Conservation (phyloP, 2,888 invertebrate genomes). For the Meandrusa payeni region DNA sequence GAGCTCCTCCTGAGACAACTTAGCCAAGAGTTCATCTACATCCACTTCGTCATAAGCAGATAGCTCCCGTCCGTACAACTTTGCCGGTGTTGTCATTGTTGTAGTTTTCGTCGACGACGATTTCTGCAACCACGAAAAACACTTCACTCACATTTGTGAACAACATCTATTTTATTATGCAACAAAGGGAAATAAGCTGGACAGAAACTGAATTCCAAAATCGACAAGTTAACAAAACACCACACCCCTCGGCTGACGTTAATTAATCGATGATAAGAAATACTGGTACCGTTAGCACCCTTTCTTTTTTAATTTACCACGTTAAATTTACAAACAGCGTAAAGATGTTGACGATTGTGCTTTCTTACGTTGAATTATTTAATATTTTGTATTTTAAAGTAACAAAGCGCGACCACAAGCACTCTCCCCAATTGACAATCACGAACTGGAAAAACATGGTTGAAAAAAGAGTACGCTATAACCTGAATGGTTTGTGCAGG, state of each 20-base stretch:
- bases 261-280: conserved; percentile 28
- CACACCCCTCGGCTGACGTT: conserved; percentile 32
- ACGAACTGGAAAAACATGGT: conserved; percentile 49
- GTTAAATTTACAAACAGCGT: conserved; percentile 12
- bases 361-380: conserved; percentile 18
- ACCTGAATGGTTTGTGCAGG: conserved; percentile 28
- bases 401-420: conserved; percentile 42
- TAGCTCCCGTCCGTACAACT: conserved; percentile 93
- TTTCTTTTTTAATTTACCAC: not conserved
- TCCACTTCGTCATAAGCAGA: conserved; percentile 96
- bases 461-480: conserved; percentile 40
- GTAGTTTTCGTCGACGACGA: conserved; percentile 93
- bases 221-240: conserved; percentile 40
- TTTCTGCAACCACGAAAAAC: conserved; percentile 83
- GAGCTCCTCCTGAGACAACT: conserved; percentile 96
- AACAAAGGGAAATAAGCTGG: not conserved
- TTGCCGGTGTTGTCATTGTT: conserved; percentile 94
- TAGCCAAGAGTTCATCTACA: conserved; percentile 95
- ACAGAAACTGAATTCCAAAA: conserved; percentile 14
- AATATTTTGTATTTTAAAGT: conserved; percentile 31
- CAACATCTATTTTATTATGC: conserved; percentile 2
- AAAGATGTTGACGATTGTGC: not conserved
- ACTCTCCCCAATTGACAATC: conserved; percentile 55
- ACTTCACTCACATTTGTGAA: conserved; percentile 29
- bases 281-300: not conserved